Base-by-base conservation (phyloP, 2,113 vertebrate species). In the Paramisgurnus dabryanus region DNA sequence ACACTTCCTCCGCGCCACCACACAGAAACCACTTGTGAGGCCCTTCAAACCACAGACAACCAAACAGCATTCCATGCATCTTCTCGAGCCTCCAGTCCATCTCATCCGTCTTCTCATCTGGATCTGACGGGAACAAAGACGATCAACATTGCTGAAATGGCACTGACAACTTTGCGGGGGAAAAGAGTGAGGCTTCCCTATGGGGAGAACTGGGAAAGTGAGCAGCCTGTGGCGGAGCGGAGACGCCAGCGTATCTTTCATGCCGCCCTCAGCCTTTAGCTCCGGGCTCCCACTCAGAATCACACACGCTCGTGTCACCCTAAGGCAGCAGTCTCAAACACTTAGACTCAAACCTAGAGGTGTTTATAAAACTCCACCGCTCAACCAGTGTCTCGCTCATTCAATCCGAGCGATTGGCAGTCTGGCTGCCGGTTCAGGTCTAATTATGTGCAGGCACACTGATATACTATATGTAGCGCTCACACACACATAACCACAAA, bases 281-380 rank as follows among this genome's bases (percentile, higher is more conserved):
- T 86, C 15, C 67, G 84, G 87, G 89, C 86, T 55, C 89, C 64
- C 87, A 86, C 85, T 88, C 86, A 70, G 69, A 80, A 91, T 89
- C 86, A 85, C 86, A 84, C 86, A 43, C 63, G 76, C 80, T 88
- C 81, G 66, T 87, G 88, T 85, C 83, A 85, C 86, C 83, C 87
- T 85, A 77, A 86, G 87, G 88, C 87, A 76, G 74, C 80, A 81
- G 83, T 88, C 86, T 70, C 39, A 76, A 83, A 67, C 84, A 67
- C 79, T 83, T 83, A 86, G 55, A 72, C 78, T 89, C 87, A 86
- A 84, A 47, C 49, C 64, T 64, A 80, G 78, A 83, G 67, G 82
- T 78, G 78, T 60, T 66, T 83, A 79, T 80, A 39, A 47, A 84
- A 58, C 66, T 53, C 41, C 41, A 27, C 85, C 45, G 66, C 74